A percentile compares a stretch with the other conserved stretches of the same genome.
These are phyloP conservation scores for Numida meleagris DNA, from an alignment of 2,113 vertebrate species.

Conservation along the genomic window DNA sequence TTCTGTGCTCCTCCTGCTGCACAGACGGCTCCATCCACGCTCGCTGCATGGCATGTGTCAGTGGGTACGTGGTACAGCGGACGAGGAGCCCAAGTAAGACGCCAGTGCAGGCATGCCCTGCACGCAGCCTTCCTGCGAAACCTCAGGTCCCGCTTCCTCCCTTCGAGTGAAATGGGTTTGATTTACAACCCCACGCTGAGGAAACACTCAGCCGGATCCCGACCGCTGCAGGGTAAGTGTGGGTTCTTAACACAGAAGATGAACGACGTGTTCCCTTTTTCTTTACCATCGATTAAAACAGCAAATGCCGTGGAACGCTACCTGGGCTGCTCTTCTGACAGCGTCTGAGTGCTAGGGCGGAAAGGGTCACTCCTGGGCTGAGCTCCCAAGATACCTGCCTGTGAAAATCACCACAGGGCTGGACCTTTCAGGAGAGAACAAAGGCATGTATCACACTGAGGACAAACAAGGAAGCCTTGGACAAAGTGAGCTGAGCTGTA, in stretches of 20 bases:
- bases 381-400: neutral
- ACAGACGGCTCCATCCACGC: neutral
- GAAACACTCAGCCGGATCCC: neutral
- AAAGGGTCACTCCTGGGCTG: neutral
- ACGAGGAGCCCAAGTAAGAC: neutral
- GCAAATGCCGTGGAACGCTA: neutral
- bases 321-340: neutral
- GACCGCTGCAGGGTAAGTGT: neutral
- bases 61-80: accelerated
- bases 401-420: neutral
- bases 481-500: neutral
- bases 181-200: neutral
- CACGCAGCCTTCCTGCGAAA: neutral
- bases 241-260: neutral
- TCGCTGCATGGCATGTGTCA: neutral
- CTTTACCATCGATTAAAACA: neutral
- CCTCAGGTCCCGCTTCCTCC: neutral
- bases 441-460: neutral
- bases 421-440: neutral
- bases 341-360: neutral
- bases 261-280: neutral
- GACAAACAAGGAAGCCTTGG: neutral
- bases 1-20: neutral
- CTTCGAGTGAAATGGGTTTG: neutral
- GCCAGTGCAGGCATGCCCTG: neutral